Conservation (phyloP, 2,113 vertebrate genomes). For the Indri indri region DNA sequence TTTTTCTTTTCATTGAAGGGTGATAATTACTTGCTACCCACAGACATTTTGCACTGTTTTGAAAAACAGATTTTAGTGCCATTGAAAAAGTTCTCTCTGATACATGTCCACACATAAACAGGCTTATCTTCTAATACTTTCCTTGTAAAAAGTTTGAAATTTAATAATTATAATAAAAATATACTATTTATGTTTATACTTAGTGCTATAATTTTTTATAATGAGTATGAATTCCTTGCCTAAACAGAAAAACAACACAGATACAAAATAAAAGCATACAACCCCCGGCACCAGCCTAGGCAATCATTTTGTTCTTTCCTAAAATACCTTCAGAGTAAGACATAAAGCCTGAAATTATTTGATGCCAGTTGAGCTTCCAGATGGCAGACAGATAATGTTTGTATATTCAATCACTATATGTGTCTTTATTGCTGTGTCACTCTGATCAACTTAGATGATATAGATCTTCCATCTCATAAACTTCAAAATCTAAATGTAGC, state of each 20-base stretch:
- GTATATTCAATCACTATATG: not conserved
- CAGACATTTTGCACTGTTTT: not conserved
- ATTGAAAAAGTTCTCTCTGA: conserved; percentile 4
- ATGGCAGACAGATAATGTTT: not conserved
- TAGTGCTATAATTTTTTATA: not conserved
- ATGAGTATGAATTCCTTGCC: not conserved
- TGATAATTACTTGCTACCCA: not conserved
- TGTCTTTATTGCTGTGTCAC: not conserved
- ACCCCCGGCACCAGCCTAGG: not conserved
- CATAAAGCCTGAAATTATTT: not conserved
- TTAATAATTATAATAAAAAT: not conserved
- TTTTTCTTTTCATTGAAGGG: conserved; percentile 10
- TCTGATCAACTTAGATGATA: not conserved
- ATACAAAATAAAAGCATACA: not conserved
- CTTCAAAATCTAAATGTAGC: not conserved
- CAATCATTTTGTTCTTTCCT: not conserved
- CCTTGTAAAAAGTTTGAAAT: not conserved
- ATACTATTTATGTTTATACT: not conserved
- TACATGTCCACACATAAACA: not conserved
- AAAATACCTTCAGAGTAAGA: not conserved
- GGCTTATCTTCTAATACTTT: not conserved
- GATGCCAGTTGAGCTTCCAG: not conserved
- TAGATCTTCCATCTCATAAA: not conserved
- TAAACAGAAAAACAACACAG: conserved; percentile 1
- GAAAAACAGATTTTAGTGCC: not conserved